These are phyloP conservation scores for Leucophora obtusa DNA, from an alignment of 2,888 invertebrate species.

Conservation along the genomic window DNA sequence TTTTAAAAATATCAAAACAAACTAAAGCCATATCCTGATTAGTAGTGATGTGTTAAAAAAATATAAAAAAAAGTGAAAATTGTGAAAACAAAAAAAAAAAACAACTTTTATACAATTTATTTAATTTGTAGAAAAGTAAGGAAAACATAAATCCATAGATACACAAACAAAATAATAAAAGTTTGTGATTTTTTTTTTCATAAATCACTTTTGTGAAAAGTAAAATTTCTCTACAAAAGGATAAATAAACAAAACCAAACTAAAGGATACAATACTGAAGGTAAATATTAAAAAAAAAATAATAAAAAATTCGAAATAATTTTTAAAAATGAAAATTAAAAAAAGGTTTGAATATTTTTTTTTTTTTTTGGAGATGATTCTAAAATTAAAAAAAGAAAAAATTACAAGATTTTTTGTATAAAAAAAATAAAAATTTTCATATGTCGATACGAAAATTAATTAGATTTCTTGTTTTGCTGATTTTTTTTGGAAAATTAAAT, in stretches of 20 bases:
- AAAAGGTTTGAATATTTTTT: too few species aligned
- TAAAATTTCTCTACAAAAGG: neutral
- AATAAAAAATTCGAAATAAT: too few species aligned
- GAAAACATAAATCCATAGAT: neutral
- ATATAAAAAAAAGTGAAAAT: slow-evolving; percentile 2
- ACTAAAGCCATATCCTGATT: neutral
- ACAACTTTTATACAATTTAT: slow-evolving; percentile 23
- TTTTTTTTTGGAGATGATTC: too few species aligned
- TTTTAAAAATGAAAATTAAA: too few species aligned
- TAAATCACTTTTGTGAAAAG: neutral
- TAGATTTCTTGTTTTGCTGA: too few species aligned
- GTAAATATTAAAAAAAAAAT: too few species aligned
- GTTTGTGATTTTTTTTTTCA: neutral
- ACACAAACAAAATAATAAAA: neutral
- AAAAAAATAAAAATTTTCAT: too few species aligned
- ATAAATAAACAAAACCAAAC: neutral
- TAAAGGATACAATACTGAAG: slow-evolving; percentile 12
- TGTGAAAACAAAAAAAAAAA: neutral
- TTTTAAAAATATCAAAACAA: slow-evolving; percentile 6
- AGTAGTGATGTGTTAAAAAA: slow-evolving; percentile 10
- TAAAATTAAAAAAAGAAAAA: too few species aligned
- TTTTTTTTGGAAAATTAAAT: too few species aligned
- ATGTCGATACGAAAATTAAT: too few species aligned
- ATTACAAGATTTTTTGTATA: too few species aligned
- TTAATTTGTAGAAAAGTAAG: slow-evolving; percentile 7